A percentile compares a stretch with the other conserved stretches of the same genome.
These are phyloP conservation scores for Hypena proboscidalis DNA, from an alignment of 2,888 invertebrate species.

Conservation along the genomic window DNA sequence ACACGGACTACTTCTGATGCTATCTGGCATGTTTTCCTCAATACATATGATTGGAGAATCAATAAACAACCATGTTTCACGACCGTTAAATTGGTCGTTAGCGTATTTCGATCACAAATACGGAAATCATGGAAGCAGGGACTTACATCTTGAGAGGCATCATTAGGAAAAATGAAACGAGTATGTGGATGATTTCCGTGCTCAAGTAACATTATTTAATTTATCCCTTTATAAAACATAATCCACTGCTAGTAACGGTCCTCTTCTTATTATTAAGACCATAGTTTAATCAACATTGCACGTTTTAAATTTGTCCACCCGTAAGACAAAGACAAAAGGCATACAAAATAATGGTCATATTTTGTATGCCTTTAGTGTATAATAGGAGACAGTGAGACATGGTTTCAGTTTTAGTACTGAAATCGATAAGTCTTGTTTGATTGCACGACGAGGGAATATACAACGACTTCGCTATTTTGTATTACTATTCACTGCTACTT, in stretches of 20 bases:
- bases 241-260: too few species aligned
- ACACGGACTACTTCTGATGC: too few species aligned
- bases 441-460: conserved; percentile 58
- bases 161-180: conserved; percentile 3
- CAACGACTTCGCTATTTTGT: conserved; percentile 47
- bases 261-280: too few species aligned
- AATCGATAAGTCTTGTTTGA: conserved; percentile 72
- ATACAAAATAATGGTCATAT: conserved; percentile 19
- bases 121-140: conserved; percentile 3
- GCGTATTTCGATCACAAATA: conserved; percentile 13
- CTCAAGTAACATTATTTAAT: too few species aligned
- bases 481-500: conserved; percentile 24
- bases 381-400: conserved; percentile 68
- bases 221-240: too few species aligned
- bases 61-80: conserved; percentile 8
- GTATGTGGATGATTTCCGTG: neutral
- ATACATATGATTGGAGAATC: conserved; percentile 2
- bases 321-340: too few species aligned
- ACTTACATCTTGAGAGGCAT: neutral
- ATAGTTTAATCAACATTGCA: too few species aligned
- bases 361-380: conserved; percentile 52
- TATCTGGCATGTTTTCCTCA: neutral
- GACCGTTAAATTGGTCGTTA: conserved; percentile 33
- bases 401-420: conserved; percentile 62
- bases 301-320: conserved; percentile 5